phyloP scores from a whole-genome alignment of 1,140 invertebrate species.

The Zaprionus davidi region DNA sequence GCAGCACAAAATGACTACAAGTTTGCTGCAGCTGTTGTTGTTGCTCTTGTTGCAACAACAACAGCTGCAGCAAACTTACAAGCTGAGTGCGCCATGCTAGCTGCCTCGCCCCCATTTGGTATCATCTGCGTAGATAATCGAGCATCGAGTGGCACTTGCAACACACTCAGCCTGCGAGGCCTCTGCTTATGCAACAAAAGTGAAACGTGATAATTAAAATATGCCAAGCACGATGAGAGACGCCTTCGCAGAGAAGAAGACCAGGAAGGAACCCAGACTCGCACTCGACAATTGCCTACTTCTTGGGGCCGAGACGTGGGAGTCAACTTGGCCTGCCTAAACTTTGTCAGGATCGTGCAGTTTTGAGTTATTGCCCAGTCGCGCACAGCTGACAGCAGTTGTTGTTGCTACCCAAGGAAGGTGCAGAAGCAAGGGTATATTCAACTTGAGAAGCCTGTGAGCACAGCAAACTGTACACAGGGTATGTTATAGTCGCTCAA shows the following conservation, averaged over 20 bases:
- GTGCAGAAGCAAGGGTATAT: background rate
- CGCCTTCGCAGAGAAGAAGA: conserved; percentile 25
- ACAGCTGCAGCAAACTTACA: conserved; percentile 21
- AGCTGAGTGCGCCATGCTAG: conserved; percentile 3
- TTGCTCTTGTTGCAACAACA: no score
- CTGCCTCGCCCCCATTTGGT: conserved; percentile 9
- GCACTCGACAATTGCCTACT: conserved; percentile 43
- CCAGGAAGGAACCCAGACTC: background rate
- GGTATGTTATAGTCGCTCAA: background rate
- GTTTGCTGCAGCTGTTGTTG: conserved; percentile 29
- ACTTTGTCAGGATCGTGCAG: conserved; percentile 29
- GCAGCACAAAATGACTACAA: conserved; percentile 53
- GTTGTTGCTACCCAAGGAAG: conserved; percentile 15
- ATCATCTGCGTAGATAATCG: conserved; percentile 68
- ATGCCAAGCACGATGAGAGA: conserved; percentile 53
- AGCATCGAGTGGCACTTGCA: conserved; percentile 60
- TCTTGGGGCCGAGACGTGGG: conserved; percentile 7
- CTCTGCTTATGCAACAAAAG: conserved; percentile 47
- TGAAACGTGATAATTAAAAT: conserved; percentile 71
- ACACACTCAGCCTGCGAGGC: conserved; percentile 22
- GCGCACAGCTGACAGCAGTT: conserved; percentile 60
- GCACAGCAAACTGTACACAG: background rate
- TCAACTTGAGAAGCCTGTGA: background rate
- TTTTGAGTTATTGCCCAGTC: conserved; percentile 70
- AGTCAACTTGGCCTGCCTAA: conserved; percentile 27